phyloP scores from a whole-genome alignment of 53 echinoderm and acorn worm genomes.

The Hippasteria phrygiana region DNA sequence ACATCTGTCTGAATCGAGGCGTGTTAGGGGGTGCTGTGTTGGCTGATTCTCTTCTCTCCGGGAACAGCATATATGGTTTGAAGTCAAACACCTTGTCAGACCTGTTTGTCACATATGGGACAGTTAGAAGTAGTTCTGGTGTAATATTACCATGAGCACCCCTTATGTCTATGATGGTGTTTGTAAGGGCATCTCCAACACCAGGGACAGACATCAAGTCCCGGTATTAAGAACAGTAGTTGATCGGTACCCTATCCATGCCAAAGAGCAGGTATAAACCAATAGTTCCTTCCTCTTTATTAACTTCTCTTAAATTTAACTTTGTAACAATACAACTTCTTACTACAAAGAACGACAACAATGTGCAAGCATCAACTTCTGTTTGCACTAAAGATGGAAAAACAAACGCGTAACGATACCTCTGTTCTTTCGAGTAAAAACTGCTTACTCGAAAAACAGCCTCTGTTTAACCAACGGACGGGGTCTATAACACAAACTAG shows the following conservation, averaged over 20 bases:
- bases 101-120: background rate
- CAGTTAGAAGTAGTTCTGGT: background rate
- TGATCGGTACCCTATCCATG: slow-evolving; percentile 33
- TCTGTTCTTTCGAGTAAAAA: too few species aligned
- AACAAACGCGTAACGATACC: too few species aligned
- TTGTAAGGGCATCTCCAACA: slow-evolving; percentile 11
- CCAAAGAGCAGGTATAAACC: background rate
- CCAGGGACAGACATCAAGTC: slow-evolving; percentile 10
- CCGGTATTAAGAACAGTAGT: slow-evolving; percentile 17
- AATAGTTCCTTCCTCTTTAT: background rate
- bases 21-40: background rate
- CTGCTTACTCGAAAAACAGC: too few species aligned
- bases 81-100: slow-evolving; percentile 20
- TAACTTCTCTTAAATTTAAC: background rate
- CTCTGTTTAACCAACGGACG: too few species aligned
- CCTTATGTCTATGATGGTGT: slow-evolving; percentile 17
- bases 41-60: background rate
- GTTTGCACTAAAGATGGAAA: too few species aligned
- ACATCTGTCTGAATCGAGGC: background rate
- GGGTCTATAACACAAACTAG: too few species aligned
- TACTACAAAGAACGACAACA: background rate
- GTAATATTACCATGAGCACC: background rate
- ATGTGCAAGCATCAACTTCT: background rate
- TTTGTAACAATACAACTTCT: background rate
- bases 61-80: background rate